A percentile compares a stretch with the other conserved stretches of the same genome.
Evolutionary conservation across 2,113 vertebrate genomes (phyloP).

Genomic region (Nannobrachium achirus): DNA sequence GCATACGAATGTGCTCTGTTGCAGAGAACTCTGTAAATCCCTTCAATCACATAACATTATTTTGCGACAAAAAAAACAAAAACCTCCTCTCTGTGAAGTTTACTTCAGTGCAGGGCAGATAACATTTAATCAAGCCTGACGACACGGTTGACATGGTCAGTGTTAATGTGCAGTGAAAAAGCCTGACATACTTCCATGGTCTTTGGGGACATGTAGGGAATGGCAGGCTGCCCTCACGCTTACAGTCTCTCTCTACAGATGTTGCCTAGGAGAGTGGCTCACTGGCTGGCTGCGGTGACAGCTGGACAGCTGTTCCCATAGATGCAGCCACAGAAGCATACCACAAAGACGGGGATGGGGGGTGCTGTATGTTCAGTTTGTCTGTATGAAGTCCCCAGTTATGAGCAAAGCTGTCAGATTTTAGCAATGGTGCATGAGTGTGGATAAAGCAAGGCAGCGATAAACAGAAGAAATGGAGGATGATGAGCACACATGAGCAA

Average conservation of each 20-base stretch:
- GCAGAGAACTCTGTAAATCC: conserved; percentile 16
- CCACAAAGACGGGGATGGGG: conserved; percentile 38
- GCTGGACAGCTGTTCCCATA: conserved; percentile 84
- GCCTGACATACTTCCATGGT: conserved; percentile 68
- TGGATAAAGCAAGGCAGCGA: conserved; percentile 60
- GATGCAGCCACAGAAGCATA: conserved; percentile 76
- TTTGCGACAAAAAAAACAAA: conserved; percentile 22
- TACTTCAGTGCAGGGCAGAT: conserved; percentile 58
- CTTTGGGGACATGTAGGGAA: conserved; percentile 64
- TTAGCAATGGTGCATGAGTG: conserved; percentile 65
- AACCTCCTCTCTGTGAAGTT: conserved; percentile 10
- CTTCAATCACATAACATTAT: too few relatives aligned
- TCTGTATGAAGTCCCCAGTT: conserved; percentile 74
- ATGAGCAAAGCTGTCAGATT: conserved; percentile 76
- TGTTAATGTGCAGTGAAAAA: conserved; percentile 66
- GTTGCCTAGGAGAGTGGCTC: conserved; percentile 76
- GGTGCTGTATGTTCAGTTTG: conserved; percentile 64
- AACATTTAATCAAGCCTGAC: conserved; percentile 55
- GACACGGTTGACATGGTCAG: conserved; percentile 70
- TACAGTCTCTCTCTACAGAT: conserved; percentile 77
- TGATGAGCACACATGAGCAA: conserved; percentile 66
- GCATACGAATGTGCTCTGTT: conserved; percentile 21
- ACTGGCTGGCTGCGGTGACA: conserved; percentile 80
- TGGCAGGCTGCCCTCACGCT: conserved; percentile 62
- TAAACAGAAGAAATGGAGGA: conserved; percentile 44